Base-by-base conservation (phyloP, 1,140 invertebrate genomes). In the Monochamus saltuarius region DNA sequence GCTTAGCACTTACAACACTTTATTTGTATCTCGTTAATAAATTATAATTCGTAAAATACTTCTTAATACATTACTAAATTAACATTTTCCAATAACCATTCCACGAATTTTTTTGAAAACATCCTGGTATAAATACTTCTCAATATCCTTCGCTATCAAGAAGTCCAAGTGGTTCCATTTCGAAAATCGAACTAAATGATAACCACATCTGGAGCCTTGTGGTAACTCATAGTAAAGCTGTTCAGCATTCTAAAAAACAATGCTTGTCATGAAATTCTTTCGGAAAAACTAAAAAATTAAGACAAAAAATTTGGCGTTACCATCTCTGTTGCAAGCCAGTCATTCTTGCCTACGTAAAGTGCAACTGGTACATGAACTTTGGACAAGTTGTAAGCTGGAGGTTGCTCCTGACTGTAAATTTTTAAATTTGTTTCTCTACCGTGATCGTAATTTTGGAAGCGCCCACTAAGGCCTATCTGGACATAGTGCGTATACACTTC, bases 361-460 rank as follows among this genome's bases (percentile, higher is more conserved):
- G 77, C 78, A 9, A 85, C 77, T 0, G 83, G 83, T 37, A 81
- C 72, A 8, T 77, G 82, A 7, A 86, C 77, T 61, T 79, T 80
- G 8, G 66, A 75, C 3, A 86, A 64, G 63, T 82, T 74, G 57
- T 86, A 86, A 40, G 79, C 72, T 1, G 83, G 83, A 14, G 84
- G 83, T 1, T 62, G 74, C 0, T 59, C 42, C 7, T 70, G 54
- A 6, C 80, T 79, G 60, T 86, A 87, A 9, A 76, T 64, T 61
- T 70, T 59, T 4, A 77, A 45, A 70, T 86, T 86, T 13, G 73
- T 77, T 4, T 75, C 61, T 0, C 13, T 9, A 0, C 87, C 87
- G 64, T 84, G 88, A 67, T 90, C 86, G 57, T 81, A 90, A 29
- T 42, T 45, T 11, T 19, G 35, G 34, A 59, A 59, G 19, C n/a